Evolutionary conservation across 2,113 vertebrate species (phyloP).

Genomic region (Cariama cristata): DNA sequence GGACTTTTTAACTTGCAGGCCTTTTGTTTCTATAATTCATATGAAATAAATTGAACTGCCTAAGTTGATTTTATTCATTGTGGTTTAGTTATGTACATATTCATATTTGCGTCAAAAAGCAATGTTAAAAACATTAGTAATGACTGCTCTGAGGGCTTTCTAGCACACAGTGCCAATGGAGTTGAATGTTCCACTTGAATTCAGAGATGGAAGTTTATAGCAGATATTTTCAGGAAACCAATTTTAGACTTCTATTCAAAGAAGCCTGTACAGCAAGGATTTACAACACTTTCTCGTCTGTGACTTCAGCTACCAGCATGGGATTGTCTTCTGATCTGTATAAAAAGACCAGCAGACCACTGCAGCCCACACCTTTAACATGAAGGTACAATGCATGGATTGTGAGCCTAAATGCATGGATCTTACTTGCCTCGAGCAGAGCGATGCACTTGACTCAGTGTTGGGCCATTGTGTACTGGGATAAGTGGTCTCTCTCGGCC

Average conservation of each 20-base stretch:
- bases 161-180: not conserved
- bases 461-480: not conserved
- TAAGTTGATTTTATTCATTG: conserved; percentile 27
- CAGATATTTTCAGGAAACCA: conserved; percentile 20
- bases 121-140: not conserved
- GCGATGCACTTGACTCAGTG: not conserved
- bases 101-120: conserved; percentile 23
- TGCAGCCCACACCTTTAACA: not conserved
- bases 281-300: not conserved
- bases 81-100: conserved; percentile 27
- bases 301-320: not conserved
- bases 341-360: not conserved
- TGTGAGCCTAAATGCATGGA: not conserved
- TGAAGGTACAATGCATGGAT: not conserved
- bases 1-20: not conserved
- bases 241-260: not conserved
- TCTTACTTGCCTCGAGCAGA: not conserved
- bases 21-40: conserved; percentile 17
- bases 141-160: not conserved
- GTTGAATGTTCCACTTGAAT: not conserved
- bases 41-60: not conserved
- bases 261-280: not conserved
- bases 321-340: not conserved
- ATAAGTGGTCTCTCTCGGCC: not conserved
- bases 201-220: not conserved